Evolutionary conservation across 2,888 invertebrate genomes (phyloP).

Genomic region (Drosophila robusta): DNA sequence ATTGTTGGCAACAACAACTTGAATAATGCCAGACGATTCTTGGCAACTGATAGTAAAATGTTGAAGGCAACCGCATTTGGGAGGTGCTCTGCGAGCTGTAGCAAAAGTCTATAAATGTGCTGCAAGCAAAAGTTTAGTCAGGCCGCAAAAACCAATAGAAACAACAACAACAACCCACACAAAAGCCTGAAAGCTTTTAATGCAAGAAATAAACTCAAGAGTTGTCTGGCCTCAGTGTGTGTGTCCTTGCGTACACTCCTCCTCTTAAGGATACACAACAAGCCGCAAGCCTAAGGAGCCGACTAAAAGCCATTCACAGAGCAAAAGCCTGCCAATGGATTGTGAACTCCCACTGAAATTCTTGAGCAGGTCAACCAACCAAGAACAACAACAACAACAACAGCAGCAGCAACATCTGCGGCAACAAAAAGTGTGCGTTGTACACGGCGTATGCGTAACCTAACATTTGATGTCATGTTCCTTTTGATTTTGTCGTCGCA

Average conservation of each 20-base stretch:
- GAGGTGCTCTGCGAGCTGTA: slow-evolving; percentile 10
- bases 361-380: slow-evolving; percentile 53
- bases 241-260: slow-evolving; percentile 28
- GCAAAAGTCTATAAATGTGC: slow-evolving; percentile 59
- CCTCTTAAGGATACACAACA: slow-evolving; percentile 32
- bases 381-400: slow-evolving; percentile 16
- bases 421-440: slow-evolving; percentile 36
- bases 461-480: slow-evolving; percentile 45
- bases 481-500: slow-evolving; percentile 51
- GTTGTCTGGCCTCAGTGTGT: slow-evolving; percentile 34
- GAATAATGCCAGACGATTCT: slow-evolving; percentile 58
- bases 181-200: slow-evolving; percentile 69
- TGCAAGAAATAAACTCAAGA: slow-evolving; percentile 71
- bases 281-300: slow-evolving; percentile 29
- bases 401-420: slow-evolving; percentile 5
- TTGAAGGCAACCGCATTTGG: slow-evolving; percentile 46
- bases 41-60: slow-evolving; percentile 53
- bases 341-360: slow-evolving; percentile 69
- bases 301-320: slow-evolving; percentile 45
- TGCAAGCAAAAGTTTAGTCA: slow-evolving; percentile 57
- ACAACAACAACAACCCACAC: slow-evolving; percentile 32
- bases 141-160: slow-evolving; percentile 65
- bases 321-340: slow-evolving; percentile 55
- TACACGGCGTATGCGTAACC: slow-evolving; percentile 73
- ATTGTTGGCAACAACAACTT: slow-evolving; percentile 45